A percentile compares a stretch with the other conserved stretches of the same genome.
Evolutionary conservation across 2,888 invertebrate species (phyloP).

Genomic region (Troides helena): DNA sequence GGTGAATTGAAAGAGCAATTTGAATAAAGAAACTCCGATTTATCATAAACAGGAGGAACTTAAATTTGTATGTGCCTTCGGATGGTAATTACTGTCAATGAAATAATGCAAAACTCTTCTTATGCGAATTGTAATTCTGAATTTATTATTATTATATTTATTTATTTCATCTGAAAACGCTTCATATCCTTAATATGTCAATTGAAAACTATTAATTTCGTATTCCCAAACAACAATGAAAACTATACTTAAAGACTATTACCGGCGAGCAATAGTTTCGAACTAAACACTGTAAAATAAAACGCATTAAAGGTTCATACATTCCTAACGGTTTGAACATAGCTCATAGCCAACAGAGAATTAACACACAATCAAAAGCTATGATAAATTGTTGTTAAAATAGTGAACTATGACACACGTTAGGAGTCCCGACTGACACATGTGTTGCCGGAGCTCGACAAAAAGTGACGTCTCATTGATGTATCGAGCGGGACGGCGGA

Average conservation of each 20-base stretch:
- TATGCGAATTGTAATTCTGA: too few species aligned
- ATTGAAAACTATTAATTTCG: too few species aligned
- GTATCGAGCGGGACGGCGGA: slow-evolving; percentile 62
- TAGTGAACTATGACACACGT: slow-evolving; percentile 71
- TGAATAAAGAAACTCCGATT: too few species aligned
- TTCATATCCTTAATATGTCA: too few species aligned
- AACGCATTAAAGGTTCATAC: slow-evolving; percentile 16
- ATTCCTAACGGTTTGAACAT: slow-evolving; percentile 36
- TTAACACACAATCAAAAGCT: slow-evolving; percentile 47
- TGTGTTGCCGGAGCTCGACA: slow-evolving; percentile 52
- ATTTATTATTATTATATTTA: too few species aligned
- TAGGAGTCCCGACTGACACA: slow-evolving; percentile 45
- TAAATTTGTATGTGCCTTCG: too few species aligned
- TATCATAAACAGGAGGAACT: too few species aligned
- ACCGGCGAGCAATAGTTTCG: slow-evolving; percentile 6
- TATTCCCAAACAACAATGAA: not conserved
- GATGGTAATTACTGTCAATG: too few species aligned
- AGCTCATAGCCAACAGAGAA: slow-evolving; percentile 46
- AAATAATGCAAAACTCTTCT: too few species aligned
- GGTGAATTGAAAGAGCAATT: too few species aligned
- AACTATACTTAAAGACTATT: not conserved
- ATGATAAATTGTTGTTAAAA: slow-evolving; percentile 67
- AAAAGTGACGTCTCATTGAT: slow-evolving; percentile 73
- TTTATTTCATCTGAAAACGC: too few species aligned
- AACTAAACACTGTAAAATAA: slow-evolving; percentile 10